Evolutionary conservation across 2,888 invertebrate species (phyloP), one percentile per base, ranked within the genome.

Genomic region (Druceiella hillmani): DNA sequence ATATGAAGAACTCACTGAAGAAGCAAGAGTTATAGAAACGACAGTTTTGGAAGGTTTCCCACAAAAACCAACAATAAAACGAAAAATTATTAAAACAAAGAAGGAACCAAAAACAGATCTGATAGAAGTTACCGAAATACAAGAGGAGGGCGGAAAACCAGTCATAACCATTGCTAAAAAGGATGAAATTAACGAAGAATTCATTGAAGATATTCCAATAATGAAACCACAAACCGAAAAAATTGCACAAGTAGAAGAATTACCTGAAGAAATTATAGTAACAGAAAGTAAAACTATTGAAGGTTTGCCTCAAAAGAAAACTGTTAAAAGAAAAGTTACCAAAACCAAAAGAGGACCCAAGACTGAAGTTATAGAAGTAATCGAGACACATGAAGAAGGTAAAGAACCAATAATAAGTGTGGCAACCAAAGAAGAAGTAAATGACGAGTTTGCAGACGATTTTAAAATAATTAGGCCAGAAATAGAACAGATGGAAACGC

Each of bases 21-120:
- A 51, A 27, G 39, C 55, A 9, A 56, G 60, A 44, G 55, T 58
- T n/a, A 48, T 48, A 2, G 52, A 57, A 33, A 47, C 48, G 33
- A 12, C 41, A 15, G 52, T 52, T 2, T 35, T 44, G 7, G 46
- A 51, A 42, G 53, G 54, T 9, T 52, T 55, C 33, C 48, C 45
- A 33, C 46, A 47, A 48, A 54, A 57, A 48, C 50, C 29, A 51
- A 52, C 57, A 28, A 57, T 16, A 48, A 47, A 54, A 17, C 55
- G 52, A 35, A 51, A 38, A 55, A 52, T 20, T 46, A 55, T 43
- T 41, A 53, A 48, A 43, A 47, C 51, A 50, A 31, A 63, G 52
- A 50, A 61, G 53, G 55, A 58, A 0, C 45, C 50, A 0, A 46
- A 56, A 4, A 59, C 64, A 40, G 66, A 68, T 40, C 49, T 59